Evolutionary conservation across 2,113 vertebrate genomes (phyloP).

Genomic region (Chamaetylas fuelleborni): DNA sequence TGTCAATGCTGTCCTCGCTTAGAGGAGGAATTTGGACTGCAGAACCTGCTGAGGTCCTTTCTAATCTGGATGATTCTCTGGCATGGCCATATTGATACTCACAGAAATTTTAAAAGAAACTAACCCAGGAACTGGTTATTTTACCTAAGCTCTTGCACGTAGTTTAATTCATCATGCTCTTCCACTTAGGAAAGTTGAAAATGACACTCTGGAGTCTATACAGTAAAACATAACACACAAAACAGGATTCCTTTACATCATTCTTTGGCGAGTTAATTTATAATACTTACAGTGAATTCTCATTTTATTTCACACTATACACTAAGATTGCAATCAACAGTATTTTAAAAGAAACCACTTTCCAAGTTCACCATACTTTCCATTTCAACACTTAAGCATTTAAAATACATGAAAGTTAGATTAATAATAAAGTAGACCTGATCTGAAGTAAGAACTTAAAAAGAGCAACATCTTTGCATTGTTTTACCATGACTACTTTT

Average conservation of each 20-base stretch:
- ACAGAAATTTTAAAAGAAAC: not conserved
- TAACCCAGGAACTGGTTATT: not conserved
- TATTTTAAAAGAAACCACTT: not conserved
- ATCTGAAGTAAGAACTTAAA: not conserved
- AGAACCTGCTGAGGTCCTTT: not conserved
- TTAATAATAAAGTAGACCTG: not conserved
- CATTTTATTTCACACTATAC: slow-evolving; percentile 37
- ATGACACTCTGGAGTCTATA: not conserved
- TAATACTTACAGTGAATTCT: not conserved
- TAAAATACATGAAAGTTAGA: not conserved
- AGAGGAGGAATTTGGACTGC: not conserved
- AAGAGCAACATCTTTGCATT: not conserved
- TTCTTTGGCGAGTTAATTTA: slow-evolving; percentile 29
- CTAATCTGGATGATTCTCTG: not conserved
- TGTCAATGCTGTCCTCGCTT: not conserved
- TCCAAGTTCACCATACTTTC: not conserved
- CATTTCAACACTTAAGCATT: not conserved
- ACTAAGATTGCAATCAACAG: not conserved
- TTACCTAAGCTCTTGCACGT: not conserved
- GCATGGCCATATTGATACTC: not conserved
- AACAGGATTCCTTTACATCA: not conserved
- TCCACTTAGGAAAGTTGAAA: not conserved
- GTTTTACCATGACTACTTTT: not conserved
- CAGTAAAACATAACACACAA: not conserved
- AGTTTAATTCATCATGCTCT: not conserved